Percentiles rank a stretch among this genome's conserved stretches.
phyloP scores from a whole-genome alignment of 2,113 vertebrate genomes.

The Nipponia nippon region DNA sequence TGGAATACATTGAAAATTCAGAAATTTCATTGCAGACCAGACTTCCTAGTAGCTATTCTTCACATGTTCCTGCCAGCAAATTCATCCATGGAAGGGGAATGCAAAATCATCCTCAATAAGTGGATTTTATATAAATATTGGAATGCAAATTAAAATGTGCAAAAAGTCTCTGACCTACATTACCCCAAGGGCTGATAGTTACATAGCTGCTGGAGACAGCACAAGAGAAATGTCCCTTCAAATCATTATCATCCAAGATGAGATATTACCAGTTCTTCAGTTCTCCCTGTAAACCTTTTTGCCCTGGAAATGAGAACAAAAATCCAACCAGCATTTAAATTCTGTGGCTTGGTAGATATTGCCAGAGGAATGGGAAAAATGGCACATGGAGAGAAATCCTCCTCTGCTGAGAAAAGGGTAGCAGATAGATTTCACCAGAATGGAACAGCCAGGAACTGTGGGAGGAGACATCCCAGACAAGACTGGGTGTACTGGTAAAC shows the following conservation, averaged over 20 bases:
- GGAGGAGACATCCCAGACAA: background rate
- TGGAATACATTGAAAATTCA: background rate
- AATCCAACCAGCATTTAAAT: background rate
- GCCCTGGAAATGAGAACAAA: background rate
- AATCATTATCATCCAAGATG: background rate
- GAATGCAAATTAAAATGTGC: background rate
- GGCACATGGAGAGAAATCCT: background rate
- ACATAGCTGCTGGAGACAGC: background rate
- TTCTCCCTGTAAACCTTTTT: background rate
- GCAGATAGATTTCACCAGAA: background rate
- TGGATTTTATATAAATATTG: background rate
- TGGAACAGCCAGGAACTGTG: background rate
- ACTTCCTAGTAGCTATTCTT: background rate
- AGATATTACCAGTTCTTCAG: background rate
- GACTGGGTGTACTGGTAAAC: background rate
- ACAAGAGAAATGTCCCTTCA: background rate
- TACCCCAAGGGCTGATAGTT: background rate
- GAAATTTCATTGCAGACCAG: background rate
- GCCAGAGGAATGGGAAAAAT: slow-evolving; percentile 18
- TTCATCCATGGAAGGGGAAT: background rate
- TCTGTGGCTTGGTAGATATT: background rate
- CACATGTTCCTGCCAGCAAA: background rate
- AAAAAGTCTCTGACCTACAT: background rate
- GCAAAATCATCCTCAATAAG: background rate
- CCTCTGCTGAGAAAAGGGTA: background rate